Evolutionary conservation across 2,888 invertebrate genomes (phyloP), one percentile per base, ranked within the genome.

Genomic region (Epinotia brunnichana): DNA sequence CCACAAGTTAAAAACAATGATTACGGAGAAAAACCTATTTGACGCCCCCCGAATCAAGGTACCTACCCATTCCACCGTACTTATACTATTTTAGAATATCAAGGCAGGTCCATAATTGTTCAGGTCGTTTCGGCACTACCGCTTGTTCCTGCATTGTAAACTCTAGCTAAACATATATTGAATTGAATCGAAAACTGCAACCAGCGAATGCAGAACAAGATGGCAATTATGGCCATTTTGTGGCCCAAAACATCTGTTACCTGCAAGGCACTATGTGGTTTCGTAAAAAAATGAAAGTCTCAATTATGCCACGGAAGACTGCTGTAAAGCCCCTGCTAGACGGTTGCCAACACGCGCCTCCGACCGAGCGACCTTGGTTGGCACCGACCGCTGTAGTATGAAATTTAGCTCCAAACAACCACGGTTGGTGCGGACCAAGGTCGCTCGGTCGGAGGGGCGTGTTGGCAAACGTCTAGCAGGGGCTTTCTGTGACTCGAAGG

Each of bases 111-210:
- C 15, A 15, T 44, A 44, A 13, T 44, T 15, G 44, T 15, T 3
- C 13, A 44, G 15, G 15, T 44, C 15, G n/a, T n/a, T n/a, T n/a
- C 48, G 48, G 7, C n/a, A 48, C 48, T 48, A n/a, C 7, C 48
- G n/a, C 53, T 9, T 53, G 19, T 53, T 53, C 17, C 19, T 53
- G 51, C n/a, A 19, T 54, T 64, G n/a, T 9, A 39, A 39, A 54
- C 13, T 24, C n/a, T 64, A 21, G 35, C 64, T 19, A 54, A 69
- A 75, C 77, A 80, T 75, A 76, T 76, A 76, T 54, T 48, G 70
- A 70, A 74, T 68, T 69, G 60, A 63, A 51, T 69, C 71, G 74
- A 69, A 78, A 80, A 80, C 78, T 80, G 78, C 77, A 73, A 78
- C 75, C 11, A 54, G 10, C 54, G 48, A 59, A 61, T 48, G 24